Conservation (phyloP, 2,113 vertebrate species). For the Bettongia penicillata region DNA sequence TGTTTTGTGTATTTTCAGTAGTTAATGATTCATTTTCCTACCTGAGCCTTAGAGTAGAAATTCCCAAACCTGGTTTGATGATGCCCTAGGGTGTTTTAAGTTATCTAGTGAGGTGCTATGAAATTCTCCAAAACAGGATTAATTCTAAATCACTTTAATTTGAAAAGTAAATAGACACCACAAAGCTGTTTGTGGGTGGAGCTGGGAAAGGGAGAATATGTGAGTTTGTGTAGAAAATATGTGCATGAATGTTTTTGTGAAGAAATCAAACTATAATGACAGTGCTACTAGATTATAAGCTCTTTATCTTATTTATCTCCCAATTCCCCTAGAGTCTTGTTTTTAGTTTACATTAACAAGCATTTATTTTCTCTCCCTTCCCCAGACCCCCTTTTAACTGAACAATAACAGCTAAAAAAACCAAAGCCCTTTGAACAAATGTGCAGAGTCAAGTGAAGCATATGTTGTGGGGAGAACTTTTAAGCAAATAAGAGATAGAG, state of each 20-base stretch:
- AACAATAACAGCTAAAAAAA: too few species aligned
- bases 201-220: background rate
- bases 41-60: conserved; percentile 47
- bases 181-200: conserved; percentile 6
- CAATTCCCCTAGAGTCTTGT: background rate
- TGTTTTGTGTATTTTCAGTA: background rate
- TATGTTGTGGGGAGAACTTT: too few species aligned
- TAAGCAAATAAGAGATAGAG: too few species aligned
- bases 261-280: background rate
- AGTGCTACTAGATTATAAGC: too few species aligned
- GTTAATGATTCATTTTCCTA: conserved; percentile 62
- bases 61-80: conserved; percentile 69
- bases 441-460: too few species aligned
- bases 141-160: conserved; percentile 77
- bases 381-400: too few species aligned
- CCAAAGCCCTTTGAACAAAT: too few species aligned
- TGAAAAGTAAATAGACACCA: conserved; percentile 74
- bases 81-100: conserved; percentile 74
- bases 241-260: background rate
- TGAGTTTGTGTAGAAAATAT: background rate
- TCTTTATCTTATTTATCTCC: background rate
- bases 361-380: background rate
- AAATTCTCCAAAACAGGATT: conserved; percentile 76
- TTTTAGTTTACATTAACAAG: background rate
- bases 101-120: conserved; percentile 74